phyloP scores from a whole-genome alignment of 2,113 vertebrate species.

The Neogobius melanostomus region DNA sequence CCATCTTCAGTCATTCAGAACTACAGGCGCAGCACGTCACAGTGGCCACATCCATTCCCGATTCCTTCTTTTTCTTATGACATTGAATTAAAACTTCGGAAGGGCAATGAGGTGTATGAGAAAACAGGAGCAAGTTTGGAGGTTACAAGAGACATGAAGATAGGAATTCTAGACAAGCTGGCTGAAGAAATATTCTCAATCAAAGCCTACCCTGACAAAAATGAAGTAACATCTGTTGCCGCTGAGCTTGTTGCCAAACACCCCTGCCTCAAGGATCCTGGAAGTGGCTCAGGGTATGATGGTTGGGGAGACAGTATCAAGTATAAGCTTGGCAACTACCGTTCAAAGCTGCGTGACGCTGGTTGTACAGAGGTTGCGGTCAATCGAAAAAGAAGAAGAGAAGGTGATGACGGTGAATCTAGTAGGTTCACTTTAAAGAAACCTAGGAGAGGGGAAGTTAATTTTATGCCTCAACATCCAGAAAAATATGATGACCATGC shows the following conservation, averaged over 20 bases:
- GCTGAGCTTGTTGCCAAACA: constrained; percentile 17
- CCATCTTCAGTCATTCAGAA: not conserved
- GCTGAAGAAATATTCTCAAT: constrained; percentile 18
- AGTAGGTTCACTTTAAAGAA: constrained; percentile 7
- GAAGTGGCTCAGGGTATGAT: constrained; percentile 11
- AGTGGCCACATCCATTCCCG: constrained; percentile 30
- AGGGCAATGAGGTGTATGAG: constrained; percentile 26
- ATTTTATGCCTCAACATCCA: not conserved
- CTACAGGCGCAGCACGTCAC: not conserved
- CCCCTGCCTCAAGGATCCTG: constrained; percentile 28
- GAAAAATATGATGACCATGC: not conserved
- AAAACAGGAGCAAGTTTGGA: constrained; percentile 9
- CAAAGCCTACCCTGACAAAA: constrained; percentile 28
- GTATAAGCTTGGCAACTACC: constrained; percentile 27
- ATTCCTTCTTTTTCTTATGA: constrained; percentile 31
- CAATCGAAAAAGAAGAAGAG: constrained; percentile 16
- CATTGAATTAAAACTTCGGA: constrained; percentile 29
- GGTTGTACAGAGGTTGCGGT: constrained; percentile 26
- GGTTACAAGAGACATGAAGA: constrained; percentile 37
- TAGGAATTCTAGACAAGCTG: constrained; percentile 40
- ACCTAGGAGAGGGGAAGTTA: constrained; percentile 23
- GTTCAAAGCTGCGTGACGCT: constrained; percentile 22
- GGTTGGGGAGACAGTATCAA: constrained; percentile 28
- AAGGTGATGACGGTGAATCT: not conserved
- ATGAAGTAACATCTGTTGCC: constrained; percentile 29